Evolutionary conservation across 2,888 invertebrate genomes (phyloP), one percentile per base, ranked within the genome.

Genomic region (Gymnoscelis rufifasciata): DNA sequence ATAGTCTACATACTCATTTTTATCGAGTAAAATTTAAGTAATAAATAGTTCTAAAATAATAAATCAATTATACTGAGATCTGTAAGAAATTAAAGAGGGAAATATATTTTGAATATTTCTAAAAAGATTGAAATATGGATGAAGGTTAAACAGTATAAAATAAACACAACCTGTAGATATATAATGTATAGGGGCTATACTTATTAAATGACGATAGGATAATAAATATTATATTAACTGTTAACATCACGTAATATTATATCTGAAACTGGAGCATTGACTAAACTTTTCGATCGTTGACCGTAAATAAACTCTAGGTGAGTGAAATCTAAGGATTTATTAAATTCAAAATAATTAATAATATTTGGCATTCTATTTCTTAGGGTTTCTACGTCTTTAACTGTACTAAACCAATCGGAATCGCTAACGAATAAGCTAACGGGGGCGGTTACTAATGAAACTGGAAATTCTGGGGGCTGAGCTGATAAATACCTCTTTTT

Each of bases 221-320:
- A n/a, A n/a, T n/a, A n/a, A n/a, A n/a, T n/a, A n/a, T 2, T 19
- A 1, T 3, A 8, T 35, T 19, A 23, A 7, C 10, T 15, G 11
- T 35, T 15, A 3, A 50, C 10, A 27, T 58, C 56, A 38, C 35
- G 33, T 38, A 58, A 33, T 10, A 80, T 58, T 44, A 80, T 72
- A 47, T 57, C 57, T 40, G 68, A 58, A 5, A 79, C 62, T 38
- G 74, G 75, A 38, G 74, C 54, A 56, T 83, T 86, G 13, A 86
- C 54, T 7, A 83, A 49, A 15, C 38, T 54, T 49, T 79, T 77
- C 1, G 73, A 71, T 38, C 82, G 61, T 45, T 70, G 56, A 8
- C 86, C 86, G 47, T 80, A 87, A 10, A 78, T 57, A 56, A 82
- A 87, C 54, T 87, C 86, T 19, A 84, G 66, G 57, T 86, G 86